Evolutionary conservation across 2,888 invertebrate genomes (phyloP).

Genomic region (Odiellus spinosus): DNA sequence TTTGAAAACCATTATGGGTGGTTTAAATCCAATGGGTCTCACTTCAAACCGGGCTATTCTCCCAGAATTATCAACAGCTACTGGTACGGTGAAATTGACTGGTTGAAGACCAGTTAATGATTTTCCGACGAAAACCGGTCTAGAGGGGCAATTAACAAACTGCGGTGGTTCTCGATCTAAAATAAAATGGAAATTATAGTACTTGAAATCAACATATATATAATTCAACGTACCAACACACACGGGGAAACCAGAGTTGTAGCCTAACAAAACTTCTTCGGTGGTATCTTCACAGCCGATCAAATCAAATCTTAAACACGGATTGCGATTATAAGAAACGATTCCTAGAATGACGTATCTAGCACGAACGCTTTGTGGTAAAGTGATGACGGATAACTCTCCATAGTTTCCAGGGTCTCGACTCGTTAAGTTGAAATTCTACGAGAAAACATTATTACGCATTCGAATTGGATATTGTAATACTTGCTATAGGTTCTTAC

Average conservation of each 20-base stretch:
- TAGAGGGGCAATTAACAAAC: slow-evolving; percentile 89
- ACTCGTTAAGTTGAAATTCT: slow-evolving; percentile 81
- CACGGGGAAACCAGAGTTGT: slow-evolving; percentile 81
- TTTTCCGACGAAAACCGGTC: slow-evolving; percentile 73
- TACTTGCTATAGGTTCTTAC: slow-evolving; percentile 18
- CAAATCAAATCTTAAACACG: slow-evolving; percentile 85
- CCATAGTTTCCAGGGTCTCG: slow-evolving; percentile 93
- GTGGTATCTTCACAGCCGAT: slow-evolving; percentile 84
- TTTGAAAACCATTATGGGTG: slow-evolving; percentile 70
- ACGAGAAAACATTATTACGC: slow-evolving; percentile 3
- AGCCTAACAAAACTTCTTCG: slow-evolving; percentile 61
- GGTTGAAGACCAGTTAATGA: slow-evolving; percentile 71
- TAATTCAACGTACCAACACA: slow-evolving; percentile 49
- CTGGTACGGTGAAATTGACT: slow-evolving; percentile 82
- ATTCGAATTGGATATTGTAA: slow-evolving; percentile 1
- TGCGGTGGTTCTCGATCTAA: slow-evolving; percentile 85
- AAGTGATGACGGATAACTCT: slow-evolving; percentile 84
- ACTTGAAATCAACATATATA: too few relatives aligned
- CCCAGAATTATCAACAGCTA: slow-evolving; percentile 87
- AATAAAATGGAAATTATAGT: slow-evolving; percentile 22
- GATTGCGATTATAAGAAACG: slow-evolving; percentile 91
- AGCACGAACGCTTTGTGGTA: slow-evolving; percentile 84
- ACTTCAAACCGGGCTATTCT: slow-evolving; percentile 83
- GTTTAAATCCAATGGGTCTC: slow-evolving; percentile 75
- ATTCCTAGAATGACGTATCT: slow-evolving; percentile 86